Evolutionary conservation across 2,797 vertebrate species (phyloP), one percentile per base, ranked within the genome.

Genomic region (Labroides dimidiatus): DNA sequence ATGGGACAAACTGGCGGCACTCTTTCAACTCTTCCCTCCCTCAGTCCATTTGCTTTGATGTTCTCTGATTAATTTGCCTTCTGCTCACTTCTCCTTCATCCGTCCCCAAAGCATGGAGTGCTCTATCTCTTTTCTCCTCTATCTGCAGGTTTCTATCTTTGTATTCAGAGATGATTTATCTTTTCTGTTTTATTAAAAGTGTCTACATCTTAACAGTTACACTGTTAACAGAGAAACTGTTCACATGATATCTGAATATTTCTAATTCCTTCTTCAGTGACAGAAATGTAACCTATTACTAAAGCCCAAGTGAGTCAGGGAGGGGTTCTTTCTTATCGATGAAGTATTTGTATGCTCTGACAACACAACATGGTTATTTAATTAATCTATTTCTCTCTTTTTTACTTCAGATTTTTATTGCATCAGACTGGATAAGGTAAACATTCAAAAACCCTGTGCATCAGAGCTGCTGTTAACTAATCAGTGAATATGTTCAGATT

Each of bases 61-160:
- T 93, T 60, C 75, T 88, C 85, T 92, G 90, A 93, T 94, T 93
- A 92, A 89, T 90, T 88, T 87, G 88, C 76, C 84, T 89, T 89
- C 84, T 82, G 84, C 81, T 77, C 69, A 52, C 75, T 85, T 73
- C 68, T 77, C 78, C 70, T 75, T 63, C 69, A 70, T 86, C 78
- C 69, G 12, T 75, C 75, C 77, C 82, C 48, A 16, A 41, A 80
- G 70, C 80, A 65, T 59, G 33, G 65, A 71, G 56, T 43, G 0
- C 69, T 74, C 20, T n/a, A 62, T 21, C 27, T 49, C 67, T 69
- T 66, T 80, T 50, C 37, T 69, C 74, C 64, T 43, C 24, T 14
- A 27, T 48, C 50, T 58, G 58, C 52, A 69, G 51, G 53, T 64
- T 41, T 72, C 52, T 45, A 33, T 53, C 49, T 68, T 63, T 24